Evolutionary conservation across 2,888 invertebrate species (phyloP).

Genomic region (Pilophorus perplexus): DNA sequence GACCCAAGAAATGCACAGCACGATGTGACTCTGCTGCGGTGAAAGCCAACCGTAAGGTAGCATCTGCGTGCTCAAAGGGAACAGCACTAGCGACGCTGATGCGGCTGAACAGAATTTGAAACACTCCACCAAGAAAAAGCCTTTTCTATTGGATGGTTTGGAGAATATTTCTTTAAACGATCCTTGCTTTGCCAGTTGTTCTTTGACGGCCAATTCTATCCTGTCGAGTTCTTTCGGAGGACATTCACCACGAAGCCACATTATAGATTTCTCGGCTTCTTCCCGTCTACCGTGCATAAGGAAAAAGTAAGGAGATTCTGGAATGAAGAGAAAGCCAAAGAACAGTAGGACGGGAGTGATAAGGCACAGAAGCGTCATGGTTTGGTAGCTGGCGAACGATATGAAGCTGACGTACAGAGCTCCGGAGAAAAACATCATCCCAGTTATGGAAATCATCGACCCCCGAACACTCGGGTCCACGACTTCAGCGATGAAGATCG

Average conservation of each 20-base stretch:
- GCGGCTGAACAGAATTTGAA: conserved; percentile 28
- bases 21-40: conserved; percentile 43
- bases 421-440: conserved; percentile 48
- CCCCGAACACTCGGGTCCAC: conserved; percentile 48
- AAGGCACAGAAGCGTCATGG: conserved; percentile 31
- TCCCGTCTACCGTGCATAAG: conserved; percentile 56
- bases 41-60: conserved; percentile 44
- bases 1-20: conserved; percentile 44
- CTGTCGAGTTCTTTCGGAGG: conserved; percentile 30
- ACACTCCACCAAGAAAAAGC: conserved; percentile 43
- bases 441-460: conserved; percentile 47
- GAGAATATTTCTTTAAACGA: conserved; percentile 43
- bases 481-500: conserved; percentile 49
- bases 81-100: conserved; percentile 39
- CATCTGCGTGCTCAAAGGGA: conserved; percentile 46
- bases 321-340: conserved; percentile 57
- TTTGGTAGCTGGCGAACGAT: conserved; percentile 17
- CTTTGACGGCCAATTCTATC: conserved; percentile 43
- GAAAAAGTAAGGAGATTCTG: conserved; percentile 63
- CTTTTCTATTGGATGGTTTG: conserved; percentile 40
- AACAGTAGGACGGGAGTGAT: conserved; percentile 13
- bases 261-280: conserved; percentile 35
- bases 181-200: conserved; percentile 40
- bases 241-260: conserved; percentile 42
- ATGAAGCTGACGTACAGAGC: conserved; percentile 46